Evolutionary conservation across 37 sponge, comb jelly and placozoan genomes (phyloP), one percentile per base, ranked within the genome.

Genomic region (Spongilla lacustris): DNA sequence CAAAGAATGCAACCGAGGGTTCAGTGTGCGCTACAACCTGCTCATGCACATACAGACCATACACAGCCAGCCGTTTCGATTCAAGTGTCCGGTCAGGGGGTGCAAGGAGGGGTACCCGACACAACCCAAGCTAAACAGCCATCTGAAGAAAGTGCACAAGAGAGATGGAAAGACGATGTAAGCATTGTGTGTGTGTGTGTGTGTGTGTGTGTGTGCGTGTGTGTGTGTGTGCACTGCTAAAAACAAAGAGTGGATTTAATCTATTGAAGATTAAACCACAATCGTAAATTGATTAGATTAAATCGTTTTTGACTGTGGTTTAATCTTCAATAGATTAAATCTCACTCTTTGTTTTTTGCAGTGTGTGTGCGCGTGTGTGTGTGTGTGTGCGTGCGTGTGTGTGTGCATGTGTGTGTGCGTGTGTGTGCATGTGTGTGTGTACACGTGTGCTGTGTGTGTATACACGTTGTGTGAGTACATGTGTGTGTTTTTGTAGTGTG

Each of bases 21-120:
- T 91, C 83, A 91, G 91, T 67, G 91, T 91, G 31, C 82, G 91
- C 50, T 91, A 91, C 87, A 91, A 91, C 82, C 91, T 91, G 25
- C 81, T 91, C 50, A 91, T 91, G 91, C 91, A 91, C 87, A 86
- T 91, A 22, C 91, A 91, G 78, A 91, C 91, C 66, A 91, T 91
- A 69, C 91, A 91, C 46, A 86, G 91, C 71, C 82, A 81, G 66
- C 91, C 91, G 0, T 87, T 86, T 77, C 76, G 71, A 68, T 91
- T 48, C 83, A 85, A 86, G 73, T 91, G 91, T 49, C 91, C 91
- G 0, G 69, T 86, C 28, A 41, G 66, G 25, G 91, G 91, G 24
- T 91, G 91, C 68, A 91, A 91, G 79, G 91, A 91, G 17, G 91
- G 87, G 24, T 91, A 86, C 48, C 91, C 86, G 79, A 91, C 85